Conservation (phyloP, 2,113 vertebrate genomes). For the Psammodynastes pulverulentus region DNA sequence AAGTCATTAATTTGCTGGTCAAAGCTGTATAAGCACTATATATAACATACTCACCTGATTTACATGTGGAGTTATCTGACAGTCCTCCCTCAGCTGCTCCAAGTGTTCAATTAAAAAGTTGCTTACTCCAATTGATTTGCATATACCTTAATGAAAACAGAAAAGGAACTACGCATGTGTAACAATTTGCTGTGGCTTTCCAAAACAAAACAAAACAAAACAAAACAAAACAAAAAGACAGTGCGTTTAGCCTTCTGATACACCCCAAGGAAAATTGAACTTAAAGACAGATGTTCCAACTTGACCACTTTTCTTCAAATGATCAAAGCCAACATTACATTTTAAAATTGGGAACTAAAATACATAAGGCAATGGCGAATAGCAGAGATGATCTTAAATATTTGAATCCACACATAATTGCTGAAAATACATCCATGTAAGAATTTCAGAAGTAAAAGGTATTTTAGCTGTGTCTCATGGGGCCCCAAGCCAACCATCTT, state of each 20-base stretch:
- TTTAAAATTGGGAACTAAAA: not conserved
- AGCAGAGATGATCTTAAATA: not conserved
- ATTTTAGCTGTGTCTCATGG: not conserved
- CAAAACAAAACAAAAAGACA: not conserved
- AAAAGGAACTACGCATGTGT: conserved; percentile 1
- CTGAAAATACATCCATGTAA: not conserved
- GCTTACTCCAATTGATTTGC: conserved; percentile 76
- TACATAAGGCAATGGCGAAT: not conserved
- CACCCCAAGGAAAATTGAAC: not conserved
- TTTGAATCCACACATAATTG: not conserved
- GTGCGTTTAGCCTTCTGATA: conserved; percentile 11
- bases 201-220: not conserved
- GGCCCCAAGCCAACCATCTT: not conserved
- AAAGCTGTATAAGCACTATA: conserved; percentile 1
- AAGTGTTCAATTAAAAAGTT: conserved; percentile 82
- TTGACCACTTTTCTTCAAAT: not conserved
- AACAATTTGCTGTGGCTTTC: conserved; percentile 9
- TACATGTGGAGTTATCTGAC: conserved; percentile 69
- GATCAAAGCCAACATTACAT: not conserved
- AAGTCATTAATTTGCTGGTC: not conserved
- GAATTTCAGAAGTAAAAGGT: not conserved
- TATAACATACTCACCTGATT: conserved; percentile 69
- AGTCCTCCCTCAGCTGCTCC: conserved; percentile 77
- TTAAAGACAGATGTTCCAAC: not conserved
- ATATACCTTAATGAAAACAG: conserved; percentile 67